Evolutionary conservation across 2,888 invertebrate species (phyloP), one percentile per base, ranked within the genome.

Genomic region (Electrophaes corylata): DNA sequence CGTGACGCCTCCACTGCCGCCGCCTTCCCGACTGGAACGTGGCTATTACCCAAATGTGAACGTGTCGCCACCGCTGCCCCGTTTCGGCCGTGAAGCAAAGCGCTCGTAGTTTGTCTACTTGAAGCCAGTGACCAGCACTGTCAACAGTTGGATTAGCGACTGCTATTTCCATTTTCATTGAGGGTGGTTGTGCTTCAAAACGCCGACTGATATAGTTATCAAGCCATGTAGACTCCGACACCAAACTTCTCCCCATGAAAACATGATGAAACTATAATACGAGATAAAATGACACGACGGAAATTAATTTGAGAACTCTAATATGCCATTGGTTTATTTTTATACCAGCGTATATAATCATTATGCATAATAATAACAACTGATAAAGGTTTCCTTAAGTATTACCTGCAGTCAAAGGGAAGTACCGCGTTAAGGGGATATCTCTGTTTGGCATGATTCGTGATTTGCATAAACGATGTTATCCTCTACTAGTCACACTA

Each of bases 1-100:
- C 70, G 67, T 65, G 64, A 48, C 68, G 45, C 26, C 49, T 51
- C 45, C n/a, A n/a, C n/a, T n/a, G n/a, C n/a, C n/a, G n/a, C n/a
- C n/a, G n/a, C n/a, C n/a, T n/a, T n/a, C 44, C 44, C 45, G 56
- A 44, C 26, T 48, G 51, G 54, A 60, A 57, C 31, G 37, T 37
- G 49, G 47, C 58, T 48, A 62, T 64, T 60, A 60, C 60, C 47
- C 12, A 53, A 65, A 51, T 51, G 52, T 43, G 44, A 46, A 60
- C 52, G 55, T 62, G 57, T 43, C 16, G 47, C 48, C 33, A 26
- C 26, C 44, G 23, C 11, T 29, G 8, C n/a, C n/a, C 31, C 23
- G 31, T n/a, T 37, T 16, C 16, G 16, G 10, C 37, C 37, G 37
- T 37, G 8, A 37, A 16, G 8, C 16, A 16, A 3, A 8, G 33